Base-by-base conservation (phyloP, 2,113 vertebrate species). In the Mustela lutreola region DNA sequence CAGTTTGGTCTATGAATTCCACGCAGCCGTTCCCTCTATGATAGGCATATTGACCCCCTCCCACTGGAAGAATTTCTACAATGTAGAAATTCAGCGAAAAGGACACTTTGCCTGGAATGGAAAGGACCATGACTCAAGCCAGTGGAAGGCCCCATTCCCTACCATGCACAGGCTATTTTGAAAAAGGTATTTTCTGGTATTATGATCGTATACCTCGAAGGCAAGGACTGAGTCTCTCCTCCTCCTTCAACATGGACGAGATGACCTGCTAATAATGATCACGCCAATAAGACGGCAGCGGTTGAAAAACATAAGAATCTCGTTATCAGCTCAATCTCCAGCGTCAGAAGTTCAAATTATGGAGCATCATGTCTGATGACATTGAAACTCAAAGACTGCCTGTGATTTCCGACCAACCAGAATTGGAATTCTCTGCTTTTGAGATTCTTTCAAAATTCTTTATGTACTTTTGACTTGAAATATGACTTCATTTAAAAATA, bases 281-380 rank as follows among this genome's bases (percentile, higher is more conserved):
- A 62, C 39, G 22, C 16, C 45, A 80, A 42, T 78, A 89, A 82
- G n/a, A 19, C 48, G 58, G 31, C 42, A 63, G 1, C 31, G 11
- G 65, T 9, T 67, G 63, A 93, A 81, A 39, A 78, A 53, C 53
- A 73, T 48, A 83, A 95, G 26, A 58, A 60, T 94, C 65, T 96
- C 95, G 67, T 96, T 95, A 96, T 93, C 91, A 39, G 78, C 82
- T 98, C 89, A 93, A 82, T 95, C 93, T 88, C 65, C 91, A 95
- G 58, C 82, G 89, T 86, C 82, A 79, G n/a, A 70, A 93, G 82
- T 92, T 97, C 94, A 97, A 96, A 94, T 96, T 84, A 95, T 7
- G 56, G 53, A 85, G 31, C 50, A 78, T 92, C 79, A 45, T 48
- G 14, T 65, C 79, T 4, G 8, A 86, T 73, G 36, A 97, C 89